Base-by-base conservation (phyloP, 2,113 vertebrate genomes). In the Camelus dromedarius region DNA sequence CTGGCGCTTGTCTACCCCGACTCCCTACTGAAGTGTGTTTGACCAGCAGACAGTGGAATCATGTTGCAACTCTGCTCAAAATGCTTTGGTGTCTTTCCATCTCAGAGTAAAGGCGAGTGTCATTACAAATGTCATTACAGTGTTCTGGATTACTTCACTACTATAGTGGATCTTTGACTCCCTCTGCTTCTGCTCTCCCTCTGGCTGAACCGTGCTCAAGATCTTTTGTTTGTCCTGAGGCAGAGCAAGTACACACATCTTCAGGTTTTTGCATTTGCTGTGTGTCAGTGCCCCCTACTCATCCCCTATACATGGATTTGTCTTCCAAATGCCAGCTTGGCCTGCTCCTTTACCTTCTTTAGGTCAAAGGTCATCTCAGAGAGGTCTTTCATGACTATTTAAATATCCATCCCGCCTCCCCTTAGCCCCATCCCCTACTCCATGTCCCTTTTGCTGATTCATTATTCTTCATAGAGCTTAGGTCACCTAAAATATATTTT, bases 401-500 rank as follows among this genome's bases (percentile, higher is more conserved):
- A 70, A 67, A 58, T 79, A 75, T 35, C 4, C 9, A 35, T 62
- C 18, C 3, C 14, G 38, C 73, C 32, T 67, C 8, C 0, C 0
- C 38, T 42, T 42, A 4, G 38, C 2, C 28, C 26, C 7, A 22
- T 42, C 11, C 13, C 30, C 50, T 76, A 20, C 11, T 26, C 35
- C 6, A 32, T 66, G 16, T 48, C 18, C 19, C 5, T 89, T 67
- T 85, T 52, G 6, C 4, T 92, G 4, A 89, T 89, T 76, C 5
- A 69, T 84, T 80, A 91, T 80, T 79, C 56, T 76, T 89, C 66
- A 28, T 64, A 62, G n/a, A 56, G 64, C 8, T 82, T 88, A 93
- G 58, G 20, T 70, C 11, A 85, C 14, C 9, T 76, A 89, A 79
- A 83, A 69, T 81, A 66, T 2, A 14, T 82, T 85, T 70, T 13